Base-by-base conservation (phyloP, 2,797 vertebrate species). In the Ibycter americanus region DNA sequence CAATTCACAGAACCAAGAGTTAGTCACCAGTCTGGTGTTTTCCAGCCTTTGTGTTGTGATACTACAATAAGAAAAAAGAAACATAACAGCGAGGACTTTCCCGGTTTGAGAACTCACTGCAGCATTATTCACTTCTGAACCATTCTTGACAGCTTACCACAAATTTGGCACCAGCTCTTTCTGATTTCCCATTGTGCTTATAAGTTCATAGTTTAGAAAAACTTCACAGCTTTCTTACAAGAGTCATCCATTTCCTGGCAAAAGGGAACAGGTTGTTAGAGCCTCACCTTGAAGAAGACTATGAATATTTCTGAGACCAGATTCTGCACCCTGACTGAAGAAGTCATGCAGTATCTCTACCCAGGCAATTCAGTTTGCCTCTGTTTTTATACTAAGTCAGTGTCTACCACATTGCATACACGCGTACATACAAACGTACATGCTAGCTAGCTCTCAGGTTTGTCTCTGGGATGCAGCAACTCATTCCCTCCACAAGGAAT, bases 391-490 rank as follows among this genome's bases (percentile, higher is more conserved):
- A 79, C 26, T 58, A 47, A 67, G 47, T 49, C 44, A 0, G 0
- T 81, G 32, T 71, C 59, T 92, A 72, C 29, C 84, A 55, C 52
- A 3, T 10, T 67, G 47, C 56, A 66, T 40, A 12, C 17, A 6
- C 38, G 23, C 5, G 6, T 34, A 2, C 12, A 18, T 2, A 29
- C 27, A 34, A 42, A 26, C 31, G 20, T 63, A 61, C 4, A 0
- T 3, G 3, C 22, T 58, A 13, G 4, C 3, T 62, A 68, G 17
- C 70, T 66, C 73, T 78, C 42, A 32, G 68, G 5, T 62, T 78
- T 66, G 56, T 74, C 26, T 66, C 52, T 84, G 65, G 88, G 26
- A 9, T 74, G 74, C 66, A 32, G 9, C 51, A 70, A 12, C 32
- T 65, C 63, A 25, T 72, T 68, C 54, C 36, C 23, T 76, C 36